phyloP scores from a whole-genome alignment of 2,888 invertebrate species.

The Altica lythri region DNA sequence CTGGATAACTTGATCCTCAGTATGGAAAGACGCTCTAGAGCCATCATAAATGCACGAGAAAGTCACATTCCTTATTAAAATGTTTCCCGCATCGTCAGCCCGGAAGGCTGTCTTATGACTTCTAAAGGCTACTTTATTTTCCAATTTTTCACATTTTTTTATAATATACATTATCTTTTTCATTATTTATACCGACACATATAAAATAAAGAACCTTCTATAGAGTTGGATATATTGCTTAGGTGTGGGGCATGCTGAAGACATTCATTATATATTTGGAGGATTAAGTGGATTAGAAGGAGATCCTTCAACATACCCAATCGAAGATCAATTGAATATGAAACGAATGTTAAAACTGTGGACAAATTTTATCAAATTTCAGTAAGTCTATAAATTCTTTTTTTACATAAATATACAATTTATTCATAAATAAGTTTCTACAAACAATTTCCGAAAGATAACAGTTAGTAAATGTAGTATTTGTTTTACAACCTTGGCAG shows the following conservation, averaged over 20 bases:
- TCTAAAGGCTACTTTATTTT: not conserved
- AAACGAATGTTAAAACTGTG: slow-evolving; percentile 9
- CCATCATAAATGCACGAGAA: no score
- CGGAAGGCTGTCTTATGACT: not conserved
- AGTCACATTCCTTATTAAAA: not conserved
- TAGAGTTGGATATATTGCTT: no score
- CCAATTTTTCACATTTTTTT: not conserved
- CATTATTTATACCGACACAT: not conserved
- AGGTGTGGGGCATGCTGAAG: slow-evolving; percentile 6
- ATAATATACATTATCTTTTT: not conserved
- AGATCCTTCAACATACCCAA: not conserved
- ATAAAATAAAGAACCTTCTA: no score
- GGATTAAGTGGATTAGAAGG: not conserved
- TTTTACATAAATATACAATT: no score
- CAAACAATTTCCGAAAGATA: no score
- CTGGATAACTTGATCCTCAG: no score
- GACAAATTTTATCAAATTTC: slow-evolving; percentile 23
- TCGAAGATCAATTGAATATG: slow-evolving; percentile 3
- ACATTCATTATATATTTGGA: slow-evolving; percentile 15
- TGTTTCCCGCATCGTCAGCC: not conserved
- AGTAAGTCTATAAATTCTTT: slow-evolving; percentile 7
- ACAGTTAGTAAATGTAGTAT: no score
- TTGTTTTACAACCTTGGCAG: no score
- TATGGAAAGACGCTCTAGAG: no score
- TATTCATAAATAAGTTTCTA: no score